A percentile compares a stretch with the other conserved stretches of the same genome.
phyloP scores from a whole-genome alignment of 2,797 vertebrate species.

The Hydrocynus forskahlii region DNA sequence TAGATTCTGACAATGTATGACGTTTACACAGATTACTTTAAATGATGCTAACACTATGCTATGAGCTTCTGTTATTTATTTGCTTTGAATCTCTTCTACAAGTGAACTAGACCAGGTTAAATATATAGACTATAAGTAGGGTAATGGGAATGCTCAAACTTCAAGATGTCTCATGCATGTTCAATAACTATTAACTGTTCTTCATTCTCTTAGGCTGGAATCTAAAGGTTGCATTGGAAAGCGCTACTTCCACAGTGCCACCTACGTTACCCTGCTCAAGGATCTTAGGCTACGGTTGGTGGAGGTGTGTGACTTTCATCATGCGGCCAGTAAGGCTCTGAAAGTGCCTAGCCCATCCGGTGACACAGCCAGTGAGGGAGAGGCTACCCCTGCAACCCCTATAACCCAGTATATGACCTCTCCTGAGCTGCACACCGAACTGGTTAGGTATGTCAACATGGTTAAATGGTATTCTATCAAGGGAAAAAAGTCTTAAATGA shows the following conservation, averaged over 20 bases:
- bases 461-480: neutral
- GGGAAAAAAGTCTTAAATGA: no score
- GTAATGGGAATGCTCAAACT: neutral
- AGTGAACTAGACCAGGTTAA: no score
- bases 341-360: conserved; percentile 75
- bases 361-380: conserved; percentile 68
- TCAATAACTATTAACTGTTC: conserved; percentile 38
- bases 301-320: conserved; percentile 94
- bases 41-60: no score
- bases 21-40: no score
- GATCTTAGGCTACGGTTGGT: conserved; percentile 88
- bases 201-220: conserved; percentile 78
- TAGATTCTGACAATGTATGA: neutral
- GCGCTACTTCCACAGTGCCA: conserved; percentile 87
- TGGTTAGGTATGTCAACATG: conserved; percentile 83
- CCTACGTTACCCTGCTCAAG: conserved; percentile 80
- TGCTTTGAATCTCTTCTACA: no score
- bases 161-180: neutral
- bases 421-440: conserved; percentile 90
- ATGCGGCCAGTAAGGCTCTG: conserved; percentile 90
- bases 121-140: neutral
- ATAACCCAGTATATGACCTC: conserved; percentile 80
- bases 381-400: conserved; percentile 62
- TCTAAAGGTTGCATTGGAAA: conserved; percentile 91
- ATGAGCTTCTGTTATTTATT: no score